A percentile compares a stretch with the other conserved stretches of the same genome.
Evolutionary conservation across 2,888 invertebrate genomes (phyloP).

Genomic region (Imbricaverruca yamaguchii): DNA sequence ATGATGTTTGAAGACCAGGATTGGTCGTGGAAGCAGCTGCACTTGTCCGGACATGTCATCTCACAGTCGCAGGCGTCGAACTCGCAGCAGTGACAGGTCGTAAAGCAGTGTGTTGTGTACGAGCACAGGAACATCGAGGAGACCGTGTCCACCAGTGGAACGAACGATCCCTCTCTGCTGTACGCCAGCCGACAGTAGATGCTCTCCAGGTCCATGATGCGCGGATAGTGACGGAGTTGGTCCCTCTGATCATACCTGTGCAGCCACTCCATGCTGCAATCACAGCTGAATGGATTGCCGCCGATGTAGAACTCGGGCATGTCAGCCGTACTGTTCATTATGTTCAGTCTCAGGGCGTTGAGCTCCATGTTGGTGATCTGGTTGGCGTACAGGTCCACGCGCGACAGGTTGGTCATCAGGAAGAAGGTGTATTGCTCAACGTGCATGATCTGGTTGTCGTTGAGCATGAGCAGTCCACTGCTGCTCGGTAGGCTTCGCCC

Average conservation of each 20-base stretch:
- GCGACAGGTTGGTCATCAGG: conserved; percentile 73
- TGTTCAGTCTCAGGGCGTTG: conserved; percentile 47
- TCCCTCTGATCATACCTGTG: conserved; percentile 76
- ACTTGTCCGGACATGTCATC: conserved; percentile 80
- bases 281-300: conserved; percentile 77
- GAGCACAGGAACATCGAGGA: conserved; percentile 76
- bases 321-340: conserved; percentile 60
- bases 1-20: conserved; percentile 79
- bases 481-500: conserved; percentile 76
- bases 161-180: conserved; percentile 62
- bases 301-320: conserved; percentile 76
- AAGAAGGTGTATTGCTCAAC: conserved; percentile 81
- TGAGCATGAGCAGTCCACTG: conserved; percentile 66
- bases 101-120: conserved; percentile 76
- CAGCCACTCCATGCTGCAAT: conserved; percentile 86
- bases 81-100: conserved; percentile 80
- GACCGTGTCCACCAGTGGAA: conserved; percentile 67
- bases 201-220: conserved; percentile 70
- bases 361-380: conserved; percentile 53
- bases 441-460: conserved; percentile 70
- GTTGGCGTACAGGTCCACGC: conserved; percentile 72
- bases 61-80: conserved; percentile 88
- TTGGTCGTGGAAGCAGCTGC: conserved; percentile 81
- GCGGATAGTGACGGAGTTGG: conserved; percentile 67
- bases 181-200: conserved; percentile 74